phyloP scores from a whole-genome alignment of 2,113 vertebrate species.

The Laterallus jamaicensis region DNA sequence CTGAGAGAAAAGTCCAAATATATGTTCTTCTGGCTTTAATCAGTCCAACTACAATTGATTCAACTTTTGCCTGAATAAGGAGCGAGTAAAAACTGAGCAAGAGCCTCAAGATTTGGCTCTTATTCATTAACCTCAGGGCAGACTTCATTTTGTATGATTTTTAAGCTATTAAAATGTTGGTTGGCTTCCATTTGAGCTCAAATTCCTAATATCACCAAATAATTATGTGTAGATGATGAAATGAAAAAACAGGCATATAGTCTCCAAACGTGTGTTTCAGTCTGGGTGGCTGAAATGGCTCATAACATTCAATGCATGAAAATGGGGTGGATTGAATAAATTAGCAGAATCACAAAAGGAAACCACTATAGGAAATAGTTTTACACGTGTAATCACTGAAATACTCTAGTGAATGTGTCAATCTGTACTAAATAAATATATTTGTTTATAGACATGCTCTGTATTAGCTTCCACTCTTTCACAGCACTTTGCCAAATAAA shows the following conservation, averaged over 20 bases:
- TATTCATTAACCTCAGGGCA: conserved; percentile 67
- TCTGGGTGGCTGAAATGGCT: conserved; percentile 69
- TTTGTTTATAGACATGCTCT: conserved; percentile 84
- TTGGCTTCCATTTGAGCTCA: conserved; percentile 61
- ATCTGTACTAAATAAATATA: conserved; percentile 83
- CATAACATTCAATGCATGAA: conserved; percentile 67
- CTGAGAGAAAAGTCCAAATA: conserved; percentile 42
- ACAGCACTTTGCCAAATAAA: conserved; percentile 80
- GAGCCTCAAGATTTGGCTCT: conserved; percentile 57
- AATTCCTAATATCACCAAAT: conserved; percentile 67
- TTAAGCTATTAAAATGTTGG: conserved; percentile 63
- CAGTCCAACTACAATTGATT: conserved; percentile 46
- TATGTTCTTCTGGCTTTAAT: conserved; percentile 60
- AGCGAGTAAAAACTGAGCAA: conserved; percentile 14
- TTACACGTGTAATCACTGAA: conserved; percentile 76
- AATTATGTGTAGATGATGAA: conserved; percentile 71
- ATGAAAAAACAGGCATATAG: conserved; percentile 57
- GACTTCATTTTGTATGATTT: conserved; percentile 56
- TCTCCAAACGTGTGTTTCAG: conserved; percentile 54
- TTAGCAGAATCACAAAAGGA: conserved; percentile 83
- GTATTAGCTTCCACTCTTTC: conserved; percentile 79
- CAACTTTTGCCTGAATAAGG: conserved; percentile 58
- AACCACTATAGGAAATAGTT: conserved; percentile 82
- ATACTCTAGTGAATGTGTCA: conserved; percentile 79
- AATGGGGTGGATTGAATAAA: conserved; percentile 77